Percentiles rank a stretch among this genome's conserved stretches.
phyloP scores from a whole-genome alignment of 2,113 vertebrate genomes.

The Prietella phreatophila region DNA sequence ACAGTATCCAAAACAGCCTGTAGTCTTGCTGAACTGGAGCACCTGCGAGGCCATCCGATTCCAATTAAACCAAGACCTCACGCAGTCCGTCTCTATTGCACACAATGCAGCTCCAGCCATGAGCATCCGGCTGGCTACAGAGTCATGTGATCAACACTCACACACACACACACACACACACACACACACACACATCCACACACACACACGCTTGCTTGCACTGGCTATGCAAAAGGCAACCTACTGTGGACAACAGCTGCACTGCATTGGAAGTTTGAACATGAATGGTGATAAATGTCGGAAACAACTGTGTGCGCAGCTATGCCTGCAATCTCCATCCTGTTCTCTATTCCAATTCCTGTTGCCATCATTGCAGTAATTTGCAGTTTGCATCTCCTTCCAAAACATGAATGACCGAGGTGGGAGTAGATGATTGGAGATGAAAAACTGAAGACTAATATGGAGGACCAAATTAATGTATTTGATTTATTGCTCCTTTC shows the following conservation, averaged over 20 bases:
- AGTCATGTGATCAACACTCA: slow-evolving; percentile 16
- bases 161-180: background rate
- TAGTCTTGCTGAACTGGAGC: slow-evolving; percentile 34
- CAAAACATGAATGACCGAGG: background rate
- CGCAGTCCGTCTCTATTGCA: slow-evolving; percentile 40
- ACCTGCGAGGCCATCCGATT: slow-evolving; percentile 51
- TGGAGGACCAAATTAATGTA: background rate
- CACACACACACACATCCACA: slow-evolving; percentile 3
- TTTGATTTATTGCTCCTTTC: background rate
- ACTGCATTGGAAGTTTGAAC: slow-evolving; percentile 27
- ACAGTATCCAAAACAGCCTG: slow-evolving; percentile 37
- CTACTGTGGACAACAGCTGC: slow-evolving; percentile 26
- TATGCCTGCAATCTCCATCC: background rate
- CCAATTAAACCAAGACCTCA: slow-evolving; percentile 46
- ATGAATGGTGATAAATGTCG: slow-evolving; percentile 23
- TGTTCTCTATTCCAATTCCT: background rate
- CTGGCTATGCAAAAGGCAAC: slow-evolving; percentile 11
- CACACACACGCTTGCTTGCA: background rate
- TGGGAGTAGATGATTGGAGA: background rate
- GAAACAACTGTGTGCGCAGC: slow-evolving; percentile 23
- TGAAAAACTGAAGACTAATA: background rate
- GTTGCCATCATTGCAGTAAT: background rate
- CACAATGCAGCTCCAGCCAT: slow-evolving; percentile 25
- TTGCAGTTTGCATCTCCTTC: background rate
- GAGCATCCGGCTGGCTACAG: slow-evolving; percentile 5